Evolutionary conservation across 2,113 vertebrate genomes (phyloP).

Genomic region (Cairina moschata): DNA sequence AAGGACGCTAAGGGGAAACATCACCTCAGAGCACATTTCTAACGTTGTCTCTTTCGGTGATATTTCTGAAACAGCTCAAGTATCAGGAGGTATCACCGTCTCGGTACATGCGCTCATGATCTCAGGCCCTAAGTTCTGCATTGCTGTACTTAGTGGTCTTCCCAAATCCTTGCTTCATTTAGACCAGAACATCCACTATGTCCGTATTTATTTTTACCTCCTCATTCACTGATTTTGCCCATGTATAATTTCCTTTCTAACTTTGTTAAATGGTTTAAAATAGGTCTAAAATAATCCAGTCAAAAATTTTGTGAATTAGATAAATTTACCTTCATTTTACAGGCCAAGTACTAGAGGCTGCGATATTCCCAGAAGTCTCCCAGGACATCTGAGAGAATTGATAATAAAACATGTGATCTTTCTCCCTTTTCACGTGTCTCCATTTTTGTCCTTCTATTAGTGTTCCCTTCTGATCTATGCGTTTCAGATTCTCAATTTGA

Average conservation of each 20-base stretch:
- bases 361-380: not conserved
- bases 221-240: not conserved
- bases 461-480: not conserved
- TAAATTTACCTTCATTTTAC: not conserved
- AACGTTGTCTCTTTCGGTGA: not conserved
- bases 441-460: not conserved
- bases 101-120: not conserved
- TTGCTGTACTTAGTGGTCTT: conserved; percentile 17
- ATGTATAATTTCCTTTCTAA: not conserved
- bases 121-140: not conserved
- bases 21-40: not conserved
- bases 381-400: not conserved
- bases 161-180: not conserved
- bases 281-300: not conserved
- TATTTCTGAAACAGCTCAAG: conserved; percentile 26
- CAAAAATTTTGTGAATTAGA: not conserved
- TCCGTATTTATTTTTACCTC: not conserved
- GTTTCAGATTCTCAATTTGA: not conserved
- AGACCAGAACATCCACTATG: not conserved
- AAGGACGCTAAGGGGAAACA: not conserved
- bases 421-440: not conserved
- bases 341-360: not conserved
- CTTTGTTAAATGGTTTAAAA: not conserved
- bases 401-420: not conserved
- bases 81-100: not conserved